These are phyloP conservation scores for Tachuris rubrigastra DNA, from an alignment of 2,113 vertebrate species.

Conservation along the genomic window DNA sequence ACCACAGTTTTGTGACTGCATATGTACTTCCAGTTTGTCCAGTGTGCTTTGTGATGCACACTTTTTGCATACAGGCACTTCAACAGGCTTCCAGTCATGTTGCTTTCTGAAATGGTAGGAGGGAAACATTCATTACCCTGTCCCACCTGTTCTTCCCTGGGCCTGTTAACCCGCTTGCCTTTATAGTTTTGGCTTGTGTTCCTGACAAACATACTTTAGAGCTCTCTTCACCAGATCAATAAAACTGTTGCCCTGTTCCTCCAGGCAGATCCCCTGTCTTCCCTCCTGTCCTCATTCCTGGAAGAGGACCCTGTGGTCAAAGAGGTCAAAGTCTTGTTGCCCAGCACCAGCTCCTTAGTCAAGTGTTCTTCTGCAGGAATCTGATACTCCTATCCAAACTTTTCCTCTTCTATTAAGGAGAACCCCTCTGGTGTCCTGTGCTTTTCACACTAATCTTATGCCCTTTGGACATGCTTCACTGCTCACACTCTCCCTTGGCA, in stretches of 20 bases:
- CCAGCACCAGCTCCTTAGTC: neutral
- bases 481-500: neutral
- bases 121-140: neutral
- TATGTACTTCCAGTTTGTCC: neutral
- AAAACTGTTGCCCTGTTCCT: neutral
- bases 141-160: neutral
- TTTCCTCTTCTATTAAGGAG: neutral
- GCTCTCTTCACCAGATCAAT: neutral
- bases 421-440: neutral
- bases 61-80: neutral
- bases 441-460: neutral
- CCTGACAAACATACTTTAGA: neutral
- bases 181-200: neutral
- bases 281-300: neutral
- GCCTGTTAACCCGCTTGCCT: neutral
- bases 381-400: neutral
- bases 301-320: neutral
- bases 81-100: neutral
- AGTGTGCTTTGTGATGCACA: neutral
- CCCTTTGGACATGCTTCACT: neutral
- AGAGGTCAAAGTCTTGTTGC: neutral
- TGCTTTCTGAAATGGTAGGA: neutral
- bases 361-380: neutral
- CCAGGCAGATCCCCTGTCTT: neutral
- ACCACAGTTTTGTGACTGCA: neutral